Evolutionary conservation across 2,888 invertebrate genomes (phyloP), one percentile per base, ranked within the genome.

Genomic region (Callinectes sapidus): DNA sequence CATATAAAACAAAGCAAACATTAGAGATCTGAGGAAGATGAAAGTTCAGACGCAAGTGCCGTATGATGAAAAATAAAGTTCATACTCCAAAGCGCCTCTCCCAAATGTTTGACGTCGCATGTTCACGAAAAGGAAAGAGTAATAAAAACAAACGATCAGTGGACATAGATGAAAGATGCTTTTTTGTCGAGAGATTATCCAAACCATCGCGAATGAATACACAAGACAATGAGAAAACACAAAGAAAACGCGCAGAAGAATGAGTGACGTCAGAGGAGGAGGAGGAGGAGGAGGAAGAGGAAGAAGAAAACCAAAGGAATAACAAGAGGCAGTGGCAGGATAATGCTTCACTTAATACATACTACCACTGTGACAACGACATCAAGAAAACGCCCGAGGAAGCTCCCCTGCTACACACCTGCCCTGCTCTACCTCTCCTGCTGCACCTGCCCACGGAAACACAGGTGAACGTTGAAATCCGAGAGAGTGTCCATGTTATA

Each of bases 241-340:
- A 42, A 35, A 77, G 35, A 23, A 28, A 8, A 39, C 42, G 39
- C 42, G 81, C 8, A 23, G 32, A 81, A 35, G 90, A 77, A 18
- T 23, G 81, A 28, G 32, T 77, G 39, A 28, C n/a, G 35, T 39
- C 32, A 39, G 91, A 66, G 18, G 91, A 87, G 23, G 71, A 23
- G 66, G 14, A 87, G 48, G 87, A 61, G 91, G 86, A 35, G 66
- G 71, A 61, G 28, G 28, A 55, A 71, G 28, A 91, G 87, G 91
- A 48, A 48, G 86, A 16, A 23, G 85, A 66, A 32, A 81, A 16
- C 16, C 42, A 16, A 14, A 1, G 81, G 77, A 54, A 90, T 71
- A 90, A 71, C 66, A 23, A 77, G 71, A 77, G 90, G 23, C 35
- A 71, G 42, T 16, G 90, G 23, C 28, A 71, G 42, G 28, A 42